These are phyloP conservation scores for Macrostomum lignano DNA, from an alignment of 1,140 invertebrate genomes.

Conservation along the genomic window DNA sequence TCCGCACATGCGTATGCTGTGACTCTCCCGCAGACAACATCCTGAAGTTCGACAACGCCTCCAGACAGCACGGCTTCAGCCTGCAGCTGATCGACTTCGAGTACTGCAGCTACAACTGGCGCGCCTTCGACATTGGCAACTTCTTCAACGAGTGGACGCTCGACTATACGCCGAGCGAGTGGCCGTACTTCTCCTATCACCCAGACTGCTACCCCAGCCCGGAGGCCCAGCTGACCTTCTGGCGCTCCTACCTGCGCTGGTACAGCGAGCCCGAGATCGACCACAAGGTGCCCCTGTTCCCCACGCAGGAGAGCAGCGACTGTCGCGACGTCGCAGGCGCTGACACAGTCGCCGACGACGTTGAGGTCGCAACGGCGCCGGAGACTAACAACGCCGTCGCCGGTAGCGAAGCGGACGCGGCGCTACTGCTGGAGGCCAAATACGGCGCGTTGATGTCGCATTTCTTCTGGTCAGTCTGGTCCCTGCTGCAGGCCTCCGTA, in stretches of 20 bases:
- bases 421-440: slow-evolving; percentile 43
- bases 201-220: slow-evolving; percentile 40
- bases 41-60: slow-evolving; percentile 28
- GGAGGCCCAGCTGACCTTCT: slow-evolving; percentile 43
- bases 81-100: slow-evolving; percentile 58
- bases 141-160: slow-evolving; percentile 80
- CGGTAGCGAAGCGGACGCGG: slow-evolving; percentile 15
- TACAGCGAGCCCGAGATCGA: neutral
- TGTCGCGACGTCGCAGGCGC: neutral
- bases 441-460: slow-evolving; percentile 58
- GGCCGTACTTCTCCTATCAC: slow-evolving; percentile 45
- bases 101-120: slow-evolving; percentile 68
- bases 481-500: slow-evolving; percentile 55
- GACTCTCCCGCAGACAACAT: slow-evolving; percentile 14
- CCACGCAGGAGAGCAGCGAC: slow-evolving; percentile 9
- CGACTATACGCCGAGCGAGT: slow-evolving; percentile 47
- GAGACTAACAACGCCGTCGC: slow-evolving; percentile 5
- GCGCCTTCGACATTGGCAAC: slow-evolving; percentile 77
- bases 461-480: slow-evolving; percentile 70
- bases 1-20: neutral
- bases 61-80: slow-evolving; percentile 23
- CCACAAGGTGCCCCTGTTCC: no score
- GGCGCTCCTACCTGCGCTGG: neutral
- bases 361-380: neutral
- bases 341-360: neutral